phyloP scores from a whole-genome alignment of 2,113 vertebrate species.

The Lycaon pictus region DNA sequence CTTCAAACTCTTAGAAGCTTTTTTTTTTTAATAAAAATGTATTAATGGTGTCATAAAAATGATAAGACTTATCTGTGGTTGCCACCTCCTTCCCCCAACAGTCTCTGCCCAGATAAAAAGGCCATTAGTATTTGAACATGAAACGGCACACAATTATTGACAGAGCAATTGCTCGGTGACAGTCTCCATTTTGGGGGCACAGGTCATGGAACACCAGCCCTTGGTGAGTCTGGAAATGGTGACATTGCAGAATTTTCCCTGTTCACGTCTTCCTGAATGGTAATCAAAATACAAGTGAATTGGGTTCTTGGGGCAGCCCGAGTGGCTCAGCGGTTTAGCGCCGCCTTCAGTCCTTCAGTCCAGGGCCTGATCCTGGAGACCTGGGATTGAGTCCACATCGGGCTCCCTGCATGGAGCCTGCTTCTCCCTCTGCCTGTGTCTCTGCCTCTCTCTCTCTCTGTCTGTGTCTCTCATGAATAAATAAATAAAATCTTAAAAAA shows the following conservation, averaged over 20 bases:
- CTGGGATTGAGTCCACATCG: too few species aligned
- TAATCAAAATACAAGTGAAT: not conserved
- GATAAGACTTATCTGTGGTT: slow-evolving; percentile 66
- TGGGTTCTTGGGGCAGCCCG: not conserved
- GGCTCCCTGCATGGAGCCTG: too few species aligned
- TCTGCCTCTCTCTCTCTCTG: too few species aligned
- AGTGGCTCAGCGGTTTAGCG: too few species aligned
- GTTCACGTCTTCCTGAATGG: not conserved
- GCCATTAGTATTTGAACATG: slow-evolving; percentile 6
- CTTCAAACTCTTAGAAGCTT: not conserved
- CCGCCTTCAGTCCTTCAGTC: too few species aligned
- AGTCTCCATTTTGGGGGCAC: not conserved
- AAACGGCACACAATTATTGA: slow-evolving; percentile 41
- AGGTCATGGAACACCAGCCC: not conserved
- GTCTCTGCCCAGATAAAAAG: slow-evolving; percentile 66
- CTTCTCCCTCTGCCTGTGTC: too few species aligned
- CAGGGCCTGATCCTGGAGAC: too few species aligned
- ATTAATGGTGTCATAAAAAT: slow-evolving; percentile 37
- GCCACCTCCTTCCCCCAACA: slow-evolving; percentile 70
- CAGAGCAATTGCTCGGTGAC: not conserved
- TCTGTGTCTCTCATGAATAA: too few species aligned
- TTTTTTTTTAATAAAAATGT: not conserved
- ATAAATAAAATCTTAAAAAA: too few species aligned
- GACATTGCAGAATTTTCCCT: not conserved
- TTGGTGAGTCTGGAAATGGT: not conserved